Base-by-base conservation (phyloP, 37 sponge, comb jelly and placozoan species). In the Ianthella basta region DNA sequence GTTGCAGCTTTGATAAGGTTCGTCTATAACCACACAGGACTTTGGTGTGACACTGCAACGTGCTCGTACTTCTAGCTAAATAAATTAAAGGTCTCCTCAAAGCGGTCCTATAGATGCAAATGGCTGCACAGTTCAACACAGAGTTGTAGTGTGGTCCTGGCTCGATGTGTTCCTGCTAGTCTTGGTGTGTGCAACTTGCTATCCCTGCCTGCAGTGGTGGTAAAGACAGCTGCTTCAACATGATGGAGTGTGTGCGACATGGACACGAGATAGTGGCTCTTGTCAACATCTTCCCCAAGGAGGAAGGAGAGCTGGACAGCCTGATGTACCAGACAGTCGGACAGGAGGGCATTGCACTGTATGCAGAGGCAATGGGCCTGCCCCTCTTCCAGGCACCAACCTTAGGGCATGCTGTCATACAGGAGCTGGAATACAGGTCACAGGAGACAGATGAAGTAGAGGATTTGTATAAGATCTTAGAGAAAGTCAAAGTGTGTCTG, bases 311-410 rank as follows among this genome's bases (percentile, higher is more conserved):
- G 59, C 79, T 94, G 79, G 99, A 99, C 82, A 99, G 99, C 56
- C 91, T 75, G 86, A 99, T 99, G 99, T 99, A 89, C 66, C 99
- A 99, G 74, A 95, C 95, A 38, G 97, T 97, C 27, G 99, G 99
- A 24, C 92, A 93, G 34, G 94, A 97, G 72, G 96, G 89, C 23
- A 84, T 99, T 15, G 50, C 33, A 24, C 77, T 85, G 25, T 79
- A 89, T 32, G 94, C 96, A 3, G 81, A 90, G 54, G 96, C 97
- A 44, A 90, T 97, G 91, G 93, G 88, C 4, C 40, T 99, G 4
- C 96, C 94, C 14, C 75, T 99, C 40, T 99, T 88, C 82, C 85
- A 75, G 60, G 67, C 55, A 4, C 37, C 65, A 44, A 95, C 96
- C 44, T 61, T 57, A 4, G 97, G 99, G 16, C 10, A 41, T 50